phyloP scores from a whole-genome alignment of 2,888 invertebrate genomes.

The Onthophagus sagittarius region DNA sequence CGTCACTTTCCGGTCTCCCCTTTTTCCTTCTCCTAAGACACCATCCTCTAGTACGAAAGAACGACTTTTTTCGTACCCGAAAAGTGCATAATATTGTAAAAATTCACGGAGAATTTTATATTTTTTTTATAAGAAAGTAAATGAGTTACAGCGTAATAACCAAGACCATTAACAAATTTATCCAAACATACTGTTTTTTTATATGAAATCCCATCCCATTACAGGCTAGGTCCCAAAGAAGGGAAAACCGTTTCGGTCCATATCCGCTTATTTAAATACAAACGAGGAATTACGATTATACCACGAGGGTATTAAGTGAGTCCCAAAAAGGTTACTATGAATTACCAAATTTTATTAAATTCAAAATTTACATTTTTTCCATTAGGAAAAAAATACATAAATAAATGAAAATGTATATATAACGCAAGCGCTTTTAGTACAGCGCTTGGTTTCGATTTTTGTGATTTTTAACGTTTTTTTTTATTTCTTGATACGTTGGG shows the following conservation, averaged over 20 bases:
- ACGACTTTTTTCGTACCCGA: neutral
- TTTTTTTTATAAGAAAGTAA: neutral
- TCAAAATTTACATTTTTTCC: neutral
- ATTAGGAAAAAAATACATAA: neutral
- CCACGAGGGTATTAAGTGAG: neutral
- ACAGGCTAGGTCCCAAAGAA: neutral
- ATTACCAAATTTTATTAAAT: neutral
- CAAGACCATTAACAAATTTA: neutral
- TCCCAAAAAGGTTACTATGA: neutral
- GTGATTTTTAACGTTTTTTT: neutral
- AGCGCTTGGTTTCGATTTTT: neutral
- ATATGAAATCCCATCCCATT: neutral
- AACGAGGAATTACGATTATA: neutral
- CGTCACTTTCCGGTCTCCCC: neutral
- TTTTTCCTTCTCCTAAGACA: neutral
- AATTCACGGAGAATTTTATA: neutral
- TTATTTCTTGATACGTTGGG: neutral
- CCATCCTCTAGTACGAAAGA: neutral
- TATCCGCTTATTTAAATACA: neutral
- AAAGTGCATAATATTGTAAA: neutral
- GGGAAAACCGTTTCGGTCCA: neutral
- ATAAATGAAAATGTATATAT: too few species aligned
- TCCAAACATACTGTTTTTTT: neutral
- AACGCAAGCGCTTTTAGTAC: neutral
- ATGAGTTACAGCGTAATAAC: neutral